phyloP scores from a whole-genome alignment of 2,113 vertebrate genomes.

The Centropristis striata region DNA sequence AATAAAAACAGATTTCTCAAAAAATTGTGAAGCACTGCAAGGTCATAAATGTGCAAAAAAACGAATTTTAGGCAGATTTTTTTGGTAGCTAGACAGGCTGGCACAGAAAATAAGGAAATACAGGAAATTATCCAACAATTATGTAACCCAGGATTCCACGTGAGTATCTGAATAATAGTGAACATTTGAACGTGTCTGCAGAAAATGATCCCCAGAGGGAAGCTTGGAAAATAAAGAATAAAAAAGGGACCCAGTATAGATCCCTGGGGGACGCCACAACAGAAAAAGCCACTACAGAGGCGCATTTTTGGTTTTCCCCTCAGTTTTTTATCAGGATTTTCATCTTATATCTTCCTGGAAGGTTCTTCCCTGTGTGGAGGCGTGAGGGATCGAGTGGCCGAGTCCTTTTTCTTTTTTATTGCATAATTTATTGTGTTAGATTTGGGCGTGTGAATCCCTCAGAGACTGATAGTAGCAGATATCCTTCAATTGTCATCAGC shows the following conservation, averaged over 20 bases:
- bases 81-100: no score
- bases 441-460: constrained; percentile 23
- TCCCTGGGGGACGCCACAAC: constrained; percentile 27
- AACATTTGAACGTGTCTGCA: no score
- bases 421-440: background rate
- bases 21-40: no score
- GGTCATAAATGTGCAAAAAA: no score
- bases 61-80: no score
- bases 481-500: background rate
- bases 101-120: background rate
- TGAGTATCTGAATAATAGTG: no score
- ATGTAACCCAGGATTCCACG: background rate
- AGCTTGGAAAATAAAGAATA: background rate
- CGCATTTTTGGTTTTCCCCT: background rate
- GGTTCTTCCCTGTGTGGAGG: background rate
- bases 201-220: background rate
- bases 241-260: background rate
- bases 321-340: background rate
- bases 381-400: constrained; percentile 39
- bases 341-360: background rate
- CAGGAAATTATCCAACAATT: background rate
- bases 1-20: no score
- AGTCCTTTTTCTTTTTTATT: constrained; percentile 8
- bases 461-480: background rate
- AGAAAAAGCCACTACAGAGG: background rate